Evolutionary conservation across 2,113 vertebrate species (phyloP).

Genomic region (Carassius carassius): DNA sequence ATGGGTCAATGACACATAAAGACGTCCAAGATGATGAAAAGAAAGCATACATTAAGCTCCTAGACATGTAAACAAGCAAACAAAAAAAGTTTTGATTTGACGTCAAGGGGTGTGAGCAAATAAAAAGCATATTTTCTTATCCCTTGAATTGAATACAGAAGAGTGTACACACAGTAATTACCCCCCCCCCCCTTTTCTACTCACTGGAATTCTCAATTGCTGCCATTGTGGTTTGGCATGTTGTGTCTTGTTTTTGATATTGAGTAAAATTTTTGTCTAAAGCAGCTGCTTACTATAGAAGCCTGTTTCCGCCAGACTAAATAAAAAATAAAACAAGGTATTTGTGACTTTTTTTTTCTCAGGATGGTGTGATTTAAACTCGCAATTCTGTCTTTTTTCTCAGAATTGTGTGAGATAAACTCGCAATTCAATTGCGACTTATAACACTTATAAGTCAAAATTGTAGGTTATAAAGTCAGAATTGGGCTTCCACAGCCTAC

Average conservation of each 20-base stretch:
- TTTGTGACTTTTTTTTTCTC: too few species aligned
- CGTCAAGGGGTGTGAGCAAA: not conserved
- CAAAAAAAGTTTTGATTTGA: not conserved
- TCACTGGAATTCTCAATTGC: not conserved
- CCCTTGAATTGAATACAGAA: not conserved
- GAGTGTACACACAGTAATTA: not conserved
- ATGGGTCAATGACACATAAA: constrained; percentile 19
- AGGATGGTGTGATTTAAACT: too few species aligned
- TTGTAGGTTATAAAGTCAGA: too few species aligned
- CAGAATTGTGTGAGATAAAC: too few species aligned
- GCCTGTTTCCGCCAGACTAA: too few species aligned
- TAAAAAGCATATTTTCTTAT: not conserved
- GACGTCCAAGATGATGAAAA: not conserved
- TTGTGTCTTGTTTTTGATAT: not conserved
- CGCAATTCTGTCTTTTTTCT: too few species aligned
- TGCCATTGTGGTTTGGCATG: not conserved
- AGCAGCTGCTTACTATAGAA: too few species aligned
- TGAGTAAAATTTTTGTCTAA: not conserved
- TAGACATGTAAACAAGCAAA: not conserved
- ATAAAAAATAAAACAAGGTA: too few species aligned
- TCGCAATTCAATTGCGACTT: too few species aligned
- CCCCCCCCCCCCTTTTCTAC: not conserved
- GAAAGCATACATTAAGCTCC: not conserved
- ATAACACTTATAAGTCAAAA: too few species aligned
- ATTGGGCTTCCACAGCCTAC: too few species aligned